Base-by-base conservation (phyloP, 2,888 invertebrate species). In the Kuschelorhynchus macadamiae region DNA sequence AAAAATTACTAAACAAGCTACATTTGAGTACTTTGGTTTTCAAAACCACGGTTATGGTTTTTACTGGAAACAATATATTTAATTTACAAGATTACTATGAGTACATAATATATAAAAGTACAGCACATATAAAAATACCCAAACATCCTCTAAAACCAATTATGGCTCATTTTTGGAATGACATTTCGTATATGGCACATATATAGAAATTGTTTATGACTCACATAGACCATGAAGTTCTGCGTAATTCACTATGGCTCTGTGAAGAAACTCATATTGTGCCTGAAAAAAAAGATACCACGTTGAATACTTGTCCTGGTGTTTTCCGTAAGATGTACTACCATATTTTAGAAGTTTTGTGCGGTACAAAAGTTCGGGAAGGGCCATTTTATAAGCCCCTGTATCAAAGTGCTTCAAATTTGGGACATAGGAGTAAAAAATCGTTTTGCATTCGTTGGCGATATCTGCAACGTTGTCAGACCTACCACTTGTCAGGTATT, bases 251-350 rank as follows among this genome's bases (percentile, higher is more conserved):
- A 94, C 88, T 84, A 95, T 92, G 83, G 94, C 95, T 86, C 95
- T 92, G 87, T 96, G 93, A 78, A 96, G 88, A 86, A 95, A 95
- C 88, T 95, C 95, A 85, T 95, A 96, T 86, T 95, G 95, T 84
- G 92, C 90, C 95, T 95, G 86, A 25, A 87, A 87, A 33, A 5
- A n/a, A n/a, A n/a, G n/a, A n/a, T n/a, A n/a, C n/a, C n/a, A n/a
- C n/a, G n/a, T 25, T 25, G 25, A 25, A 25, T 25, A 25, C 7
- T 25, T n/a, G n/a, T n/a, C n/a, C n/a, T n/a, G n/a, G n/a, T n/a
- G n/a, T n/a, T n/a, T n/a, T n/a, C n/a, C n/a, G n/a, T n/a, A n/a
- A n/a, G n/a, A n/a, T n/a, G n/a, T n/a, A n/a, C n/a, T n/a, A n/a
- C n/a, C n/a, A n/a, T n/a, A n/a, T n/a, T n/a, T n/a, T n/a, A n/a